Base-by-base conservation (phyloP, 2,797 vertebrate genomes). In the Gallinago stenura region DNA sequence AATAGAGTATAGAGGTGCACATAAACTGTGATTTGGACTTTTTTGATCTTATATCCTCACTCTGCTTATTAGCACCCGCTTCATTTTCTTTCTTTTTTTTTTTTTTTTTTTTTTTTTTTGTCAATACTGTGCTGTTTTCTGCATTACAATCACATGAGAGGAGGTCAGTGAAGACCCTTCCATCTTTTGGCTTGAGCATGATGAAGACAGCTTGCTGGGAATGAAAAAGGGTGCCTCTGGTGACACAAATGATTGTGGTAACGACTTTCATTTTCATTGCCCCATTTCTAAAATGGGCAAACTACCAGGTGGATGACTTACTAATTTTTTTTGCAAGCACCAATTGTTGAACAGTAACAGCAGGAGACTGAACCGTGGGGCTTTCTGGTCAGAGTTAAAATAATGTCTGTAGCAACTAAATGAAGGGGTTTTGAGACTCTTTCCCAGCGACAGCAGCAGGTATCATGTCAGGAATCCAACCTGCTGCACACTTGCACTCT, bases 301-400 rank as follows among this genome's bases (percentile, higher is more conserved):
- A 86, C n/a, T 78, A 56, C 53, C 8, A 71, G 21, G 18, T 53
- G 35, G n/a, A 31, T 51, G 53, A 75, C 48, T 81, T 84, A 37
- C 10, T 46, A 64, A 7, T 58, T 77, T 53, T 41, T 41, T 58
- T 51, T 75, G 37, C 14, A 69, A 70, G 43, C 35, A 76, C 31
- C 31, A 57, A 30, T 18, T 92, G 41, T 39, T 93, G 57, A 70
- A 58, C 13, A 39, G 17, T 12, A 54, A 62, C 11, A 76, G 8
- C 3, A 8, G 43, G 35, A 88, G 56, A 28, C 37, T 17, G 45
- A 94, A 50, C 15, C 0, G 0, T 30, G 20, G 21, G 21, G 31
- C 15, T 79, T 39, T 92, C 61, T 79, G 21, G 20, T 53, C 58
- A 87, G 39, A 90, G 17, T 7, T 71, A 56, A 83, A 68, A 35